Conservation (phyloP, 2,797 vertebrate species). For the Petrocephalus sullivani region DNA sequence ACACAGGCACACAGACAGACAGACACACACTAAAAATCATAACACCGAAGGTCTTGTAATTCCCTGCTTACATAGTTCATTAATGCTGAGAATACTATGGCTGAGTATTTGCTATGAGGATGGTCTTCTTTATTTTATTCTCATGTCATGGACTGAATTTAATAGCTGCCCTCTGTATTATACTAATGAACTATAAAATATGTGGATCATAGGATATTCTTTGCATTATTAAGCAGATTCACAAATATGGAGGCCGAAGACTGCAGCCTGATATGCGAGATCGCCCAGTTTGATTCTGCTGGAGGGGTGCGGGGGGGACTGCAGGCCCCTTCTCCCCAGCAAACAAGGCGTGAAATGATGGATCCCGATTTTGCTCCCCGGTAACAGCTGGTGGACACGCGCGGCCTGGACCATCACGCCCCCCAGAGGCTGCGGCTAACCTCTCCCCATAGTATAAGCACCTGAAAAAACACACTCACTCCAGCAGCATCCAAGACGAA, state of each 20-base stretch:
- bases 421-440: slow-evolving; percentile 79
- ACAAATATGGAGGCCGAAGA: background rate
- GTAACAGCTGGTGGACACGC: slow-evolving; percentile 68
- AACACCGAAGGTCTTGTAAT: background rate
- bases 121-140: background rate
- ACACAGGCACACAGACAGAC: background rate
- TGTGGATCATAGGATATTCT: background rate
- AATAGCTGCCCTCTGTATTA: background rate
- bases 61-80: background rate
- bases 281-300: background rate
- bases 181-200: background rate
- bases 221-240: slow-evolving; percentile 1
- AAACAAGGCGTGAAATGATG: slow-evolving; percentile 74
- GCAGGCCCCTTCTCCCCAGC: slow-evolving; percentile 48
- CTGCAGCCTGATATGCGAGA: background rate
- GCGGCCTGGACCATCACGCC: slow-evolving; percentile 71
- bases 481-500: slow-evolving; percentile 72
- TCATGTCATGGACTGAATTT: background rate
- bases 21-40: background rate
- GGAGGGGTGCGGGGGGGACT: slow-evolving; percentile 35
- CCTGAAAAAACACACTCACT: slow-evolving; percentile 91
- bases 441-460: slow-evolving; percentile 87
- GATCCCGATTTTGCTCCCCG: slow-evolving; percentile 67
- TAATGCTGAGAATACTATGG: background rate
- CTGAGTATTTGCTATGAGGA: background rate